A percentile compares a stretch with the other conserved stretches of the same genome.
phyloP scores from a whole-genome alignment of 1,140 invertebrate genomes.

The Ooceraea biroi region DNA sequence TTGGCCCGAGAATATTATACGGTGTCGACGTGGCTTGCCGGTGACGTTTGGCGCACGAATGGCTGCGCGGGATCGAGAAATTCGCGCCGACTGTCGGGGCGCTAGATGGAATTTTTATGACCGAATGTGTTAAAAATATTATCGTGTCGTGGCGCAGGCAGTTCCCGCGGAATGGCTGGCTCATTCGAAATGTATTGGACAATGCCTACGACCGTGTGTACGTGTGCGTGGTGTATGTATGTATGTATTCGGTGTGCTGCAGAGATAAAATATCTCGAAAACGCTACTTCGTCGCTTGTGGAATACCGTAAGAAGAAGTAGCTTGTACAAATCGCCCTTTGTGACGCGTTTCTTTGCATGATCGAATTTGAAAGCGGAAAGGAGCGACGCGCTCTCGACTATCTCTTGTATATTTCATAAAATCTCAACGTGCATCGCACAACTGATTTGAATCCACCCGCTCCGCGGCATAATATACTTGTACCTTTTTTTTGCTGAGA shows the following conservation, averaged over 20 bases:
- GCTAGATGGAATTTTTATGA: slow-evolving; percentile 61
- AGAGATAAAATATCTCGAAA: slow-evolving; percentile 43
- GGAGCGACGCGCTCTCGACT: background rate
- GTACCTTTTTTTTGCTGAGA: background rate
- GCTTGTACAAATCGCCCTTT: slow-evolving; percentile 23
- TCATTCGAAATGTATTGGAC: slow-evolving; percentile 59
- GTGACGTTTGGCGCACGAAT: slow-evolving; percentile 21
- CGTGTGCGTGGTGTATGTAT: too few species aligned
- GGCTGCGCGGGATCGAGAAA: slow-evolving; percentile 14
- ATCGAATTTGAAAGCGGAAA: background rate
- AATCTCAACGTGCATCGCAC: background rate
- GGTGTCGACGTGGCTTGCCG: slow-evolving; percentile 7
- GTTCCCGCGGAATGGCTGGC: slow-evolving; percentile 10
- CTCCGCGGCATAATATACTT: background rate
- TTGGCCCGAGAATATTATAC: slow-evolving; percentile 44
- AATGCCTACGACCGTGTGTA: slow-evolving; percentile 30
- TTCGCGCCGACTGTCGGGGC: slow-evolving; percentile 23
- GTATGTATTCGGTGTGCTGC: background rate
- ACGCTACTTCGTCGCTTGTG: slow-evolving; percentile 20
- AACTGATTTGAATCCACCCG: background rate
- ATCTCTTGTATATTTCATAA: background rate
- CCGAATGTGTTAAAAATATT: slow-evolving; percentile 59
- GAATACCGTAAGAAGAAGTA: slow-evolving; percentile 16
- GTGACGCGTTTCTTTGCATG: slow-evolving; percentile 23
- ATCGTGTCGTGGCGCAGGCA: slow-evolving; percentile 14